Percentiles rank a stretch among this genome's conserved stretches.
Evolutionary conservation across 1,140 invertebrate genomes (phyloP).

Genomic region (Drosophila gunungcola): DNA sequence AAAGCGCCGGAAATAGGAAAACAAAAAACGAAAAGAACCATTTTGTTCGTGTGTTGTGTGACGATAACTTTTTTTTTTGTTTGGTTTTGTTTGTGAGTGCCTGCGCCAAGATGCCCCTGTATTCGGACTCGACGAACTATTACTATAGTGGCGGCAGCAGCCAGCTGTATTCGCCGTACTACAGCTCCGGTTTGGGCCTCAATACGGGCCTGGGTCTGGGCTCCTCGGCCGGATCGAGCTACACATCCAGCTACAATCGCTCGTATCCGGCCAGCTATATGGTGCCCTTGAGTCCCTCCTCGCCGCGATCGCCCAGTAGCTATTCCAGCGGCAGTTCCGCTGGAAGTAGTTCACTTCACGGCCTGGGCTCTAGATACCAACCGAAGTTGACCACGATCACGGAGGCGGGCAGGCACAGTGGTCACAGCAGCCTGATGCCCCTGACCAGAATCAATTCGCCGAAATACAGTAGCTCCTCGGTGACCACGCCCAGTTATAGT

Average conservation of each 20-base stretch:
- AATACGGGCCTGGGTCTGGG: conserved; percentile 29
- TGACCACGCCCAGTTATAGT: conserved; percentile 35
- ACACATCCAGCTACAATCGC: conserved; percentile 75
- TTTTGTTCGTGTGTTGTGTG: conserved; percentile 3
- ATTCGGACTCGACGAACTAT: conserved; percentile 76
- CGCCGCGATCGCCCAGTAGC: conserved; percentile 48
- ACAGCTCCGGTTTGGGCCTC: conserved; percentile 84
- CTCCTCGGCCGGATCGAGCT: conserved; percentile 33
- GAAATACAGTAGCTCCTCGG: conserved; percentile 69
- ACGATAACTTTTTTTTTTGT: conserved; percentile 21
- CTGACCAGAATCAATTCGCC: conserved; percentile 85
- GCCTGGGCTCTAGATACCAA: conserved; percentile 86
- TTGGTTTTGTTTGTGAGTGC: conserved; percentile 4
- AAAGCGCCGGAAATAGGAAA: conserved; percentile 21
- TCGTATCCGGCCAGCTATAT: conserved; percentile 70
- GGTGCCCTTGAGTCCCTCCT: conserved; percentile 63
- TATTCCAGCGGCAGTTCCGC: conserved; percentile 50
- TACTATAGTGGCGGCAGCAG: conserved; percentile 84
- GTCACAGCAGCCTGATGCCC: conserved; percentile 70
- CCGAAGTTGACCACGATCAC: conserved; percentile 90
- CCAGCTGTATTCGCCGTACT: conserved; percentile 86
- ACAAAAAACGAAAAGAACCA: conserved; percentile 3
- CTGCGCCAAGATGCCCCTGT: conserved; percentile 74
- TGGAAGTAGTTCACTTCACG: conserved; percentile 61
- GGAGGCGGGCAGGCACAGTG: conserved; percentile 85